Base-by-base conservation (phyloP, 37 sponge, comb jelly and placozoan genomes). In the Mnemiopsis leidyi region DNA sequence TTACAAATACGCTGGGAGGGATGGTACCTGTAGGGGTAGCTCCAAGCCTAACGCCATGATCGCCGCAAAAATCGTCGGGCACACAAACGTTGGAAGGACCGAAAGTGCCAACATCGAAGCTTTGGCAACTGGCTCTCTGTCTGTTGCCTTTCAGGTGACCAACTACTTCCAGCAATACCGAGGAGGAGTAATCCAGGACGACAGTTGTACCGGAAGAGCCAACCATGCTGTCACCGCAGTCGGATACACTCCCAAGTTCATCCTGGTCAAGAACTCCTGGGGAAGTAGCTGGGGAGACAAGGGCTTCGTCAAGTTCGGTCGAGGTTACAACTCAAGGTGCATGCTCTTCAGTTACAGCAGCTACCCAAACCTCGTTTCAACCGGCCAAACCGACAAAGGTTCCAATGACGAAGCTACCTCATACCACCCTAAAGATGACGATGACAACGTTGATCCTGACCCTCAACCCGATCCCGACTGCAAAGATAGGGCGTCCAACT, bases 251-350 rank as follows among this genome's bases (percentile, higher is more conserved):
- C 20, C 75, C 3, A 71, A 71, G 30, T 71, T 29, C 30, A 18
- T 71, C 75, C 75, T 71, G 75, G 75, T 71, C 3, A 71, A 71
- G 30, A 71, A 71, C 75, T 71, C 75, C 5, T 71, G 75, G 75
- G 75, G 75, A 71, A 5, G 30, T 25, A 71, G 75, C 30, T 71
- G 75, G 75, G 75, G 75, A 71, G 75, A 71, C 20, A 5, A 18
- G 2, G 75, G 75, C 3, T 71, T 71, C n/a, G 75, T 71, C 21
- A 71, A 71, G n/a, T 71, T 71, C 75, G 75, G n/a, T 28, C 75
- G 75, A 28, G 75, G 75, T 5, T 71, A 71, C 30, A 3, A 13
- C 30, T 29, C 30, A 3, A 28, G 3, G 2, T 71, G 75, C 75
- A 18, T 3, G 21, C 75, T 71, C 30, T 71, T 71, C 75, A 29